Percentiles rank a stretch among this genome's conserved stretches.
These are phyloP conservation scores for Labeo catla DNA, from an alignment of 2,113 vertebrate genomes.

Conservation along the genomic window DNA sequence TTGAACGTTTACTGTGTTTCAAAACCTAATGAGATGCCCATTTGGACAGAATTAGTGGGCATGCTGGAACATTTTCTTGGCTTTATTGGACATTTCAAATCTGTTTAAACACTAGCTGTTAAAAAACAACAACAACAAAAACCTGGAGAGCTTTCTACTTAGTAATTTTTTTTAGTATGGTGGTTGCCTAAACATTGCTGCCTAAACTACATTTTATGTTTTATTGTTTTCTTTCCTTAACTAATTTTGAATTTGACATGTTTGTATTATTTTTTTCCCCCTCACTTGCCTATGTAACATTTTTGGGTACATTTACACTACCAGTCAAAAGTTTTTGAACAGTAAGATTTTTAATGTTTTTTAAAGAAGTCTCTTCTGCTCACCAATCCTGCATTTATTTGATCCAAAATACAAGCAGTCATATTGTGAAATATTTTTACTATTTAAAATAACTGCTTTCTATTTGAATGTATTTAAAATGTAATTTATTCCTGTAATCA, in stretches of 20 bases:
- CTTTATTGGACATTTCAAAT: conserved; percentile 17
- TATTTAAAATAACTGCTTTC: no score
- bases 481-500: no score
- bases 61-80: background rate
- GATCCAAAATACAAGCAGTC: no score
- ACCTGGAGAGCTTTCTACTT: background rate
- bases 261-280: background rate
- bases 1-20: background rate
- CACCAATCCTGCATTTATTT: no score
- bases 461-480: no score
- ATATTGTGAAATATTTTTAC: no score
- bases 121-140: background rate
- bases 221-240: background rate
- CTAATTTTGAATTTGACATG: background rate
- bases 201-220: background rate
- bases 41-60: background rate
- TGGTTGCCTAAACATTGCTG: background rate
- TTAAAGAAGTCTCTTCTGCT: no score
- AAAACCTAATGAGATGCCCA: background rate
- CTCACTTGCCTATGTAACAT: background rate
- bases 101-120: conserved; percentile 17
- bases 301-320: background rate
- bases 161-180: background rate
- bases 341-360: no score
- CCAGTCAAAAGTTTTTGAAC: no score